Conservation (phyloP, 2,113 vertebrate species). For the Salvator merianae region DNA sequence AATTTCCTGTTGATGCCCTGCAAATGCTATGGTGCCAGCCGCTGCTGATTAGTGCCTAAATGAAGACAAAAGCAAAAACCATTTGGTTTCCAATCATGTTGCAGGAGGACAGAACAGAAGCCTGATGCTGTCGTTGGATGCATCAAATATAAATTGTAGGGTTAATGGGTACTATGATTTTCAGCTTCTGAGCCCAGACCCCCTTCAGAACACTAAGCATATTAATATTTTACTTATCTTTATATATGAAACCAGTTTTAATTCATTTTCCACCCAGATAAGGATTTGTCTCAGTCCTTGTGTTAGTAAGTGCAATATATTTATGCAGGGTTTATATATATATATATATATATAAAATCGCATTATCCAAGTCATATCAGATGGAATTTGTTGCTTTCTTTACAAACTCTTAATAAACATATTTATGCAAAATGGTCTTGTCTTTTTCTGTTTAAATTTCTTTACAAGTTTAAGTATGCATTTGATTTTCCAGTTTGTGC, state of each 20-base stretch:
- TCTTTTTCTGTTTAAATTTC: slow-evolving; percentile 65
- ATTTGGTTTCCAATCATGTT: background rate
- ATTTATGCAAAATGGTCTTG: slow-evolving; percentile 70
- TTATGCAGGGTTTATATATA: too few relatives aligned
- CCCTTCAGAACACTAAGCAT: background rate
- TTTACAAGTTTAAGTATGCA: background rate
- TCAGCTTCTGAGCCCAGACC: background rate
- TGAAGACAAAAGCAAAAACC: background rate
- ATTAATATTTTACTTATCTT: background rate
- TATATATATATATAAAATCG: slow-evolving; percentile 55
- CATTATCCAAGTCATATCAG: slow-evolving; percentile 25
- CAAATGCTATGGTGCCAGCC: background rate
- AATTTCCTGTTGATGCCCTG: background rate
- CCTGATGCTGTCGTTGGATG: background rate
- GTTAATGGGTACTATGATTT: background rate
- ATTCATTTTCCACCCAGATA: slow-evolving; percentile 50
- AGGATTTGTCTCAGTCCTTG: slow-evolving; percentile 34
- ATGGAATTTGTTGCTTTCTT: slow-evolving; percentile 53
- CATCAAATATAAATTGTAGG: background rate
- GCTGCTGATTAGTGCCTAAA: background rate
- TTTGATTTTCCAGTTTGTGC: background rate
- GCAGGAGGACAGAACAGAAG: background rate
- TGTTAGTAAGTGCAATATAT: background rate
- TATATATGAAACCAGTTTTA: slow-evolving; percentile 18
- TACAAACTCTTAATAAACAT: slow-evolving; percentile 72